phyloP scores from a whole-genome alignment of 2,797 vertebrate species.

The Esox lucius region DNA sequence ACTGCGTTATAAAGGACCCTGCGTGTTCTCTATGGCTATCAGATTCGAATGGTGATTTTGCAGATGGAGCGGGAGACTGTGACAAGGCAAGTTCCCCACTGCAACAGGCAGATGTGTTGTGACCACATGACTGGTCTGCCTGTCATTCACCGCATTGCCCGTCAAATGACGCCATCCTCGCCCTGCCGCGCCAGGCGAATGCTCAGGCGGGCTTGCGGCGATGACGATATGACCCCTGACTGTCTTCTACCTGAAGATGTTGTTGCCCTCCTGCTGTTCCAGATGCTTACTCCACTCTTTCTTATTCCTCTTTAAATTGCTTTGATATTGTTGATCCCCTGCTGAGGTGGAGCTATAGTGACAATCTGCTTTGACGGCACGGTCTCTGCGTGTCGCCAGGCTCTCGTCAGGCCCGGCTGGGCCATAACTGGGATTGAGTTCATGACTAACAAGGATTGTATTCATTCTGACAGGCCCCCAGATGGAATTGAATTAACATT shows the following conservation, averaged over 20 bases:
- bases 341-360: neutral
- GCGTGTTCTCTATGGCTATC: neutral
- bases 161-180: neutral
- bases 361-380: no score
- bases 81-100: neutral
- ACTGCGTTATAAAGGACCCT: neutral
- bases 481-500: slow-evolving; percentile 45
- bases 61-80: neutral
- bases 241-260: slow-evolving; percentile 25
- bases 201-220: neutral
- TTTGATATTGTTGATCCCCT: neutral
- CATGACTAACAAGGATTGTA: slow-evolving; percentile 31
- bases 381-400: neutral
- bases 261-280: slow-evolving; percentile 17
- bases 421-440: slow-evolving; percentile 34
- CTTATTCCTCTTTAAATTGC: neutral
- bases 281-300: neutral
- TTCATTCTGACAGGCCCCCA: slow-evolving; percentile 27
- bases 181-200: neutral
- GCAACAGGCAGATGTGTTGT: neutral
- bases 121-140: neutral
- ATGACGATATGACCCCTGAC: neutral
- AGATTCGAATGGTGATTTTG: neutral
- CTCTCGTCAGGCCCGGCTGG: slow-evolving; percentile 11
- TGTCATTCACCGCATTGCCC: neutral